These are phyloP conservation scores for Amblyjoppa proteus DNA, from an alignment of 2,888 invertebrate genomes.

Conservation along the genomic window DNA sequence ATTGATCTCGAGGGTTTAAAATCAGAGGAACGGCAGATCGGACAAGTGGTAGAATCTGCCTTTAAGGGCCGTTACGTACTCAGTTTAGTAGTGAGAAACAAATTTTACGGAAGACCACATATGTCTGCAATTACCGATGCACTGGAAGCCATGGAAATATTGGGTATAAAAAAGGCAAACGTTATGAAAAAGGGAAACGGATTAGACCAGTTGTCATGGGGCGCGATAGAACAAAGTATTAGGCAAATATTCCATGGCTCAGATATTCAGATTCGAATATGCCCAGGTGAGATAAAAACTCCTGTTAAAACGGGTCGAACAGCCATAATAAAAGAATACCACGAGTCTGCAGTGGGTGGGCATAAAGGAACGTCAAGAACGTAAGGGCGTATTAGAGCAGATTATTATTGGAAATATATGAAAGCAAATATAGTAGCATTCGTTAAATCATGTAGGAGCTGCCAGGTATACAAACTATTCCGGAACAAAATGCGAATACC, in stretches of 20 bases:
- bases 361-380: conserved; percentile 59
- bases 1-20: not conserved
- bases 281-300: conserved; percentile 19
- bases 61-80: not conserved
- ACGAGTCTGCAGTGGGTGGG: not conserved
- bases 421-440: conserved; percentile 55
- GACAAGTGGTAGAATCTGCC: not conserved
- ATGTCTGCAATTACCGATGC: not conserved
- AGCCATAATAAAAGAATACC: conserved; percentile 59
- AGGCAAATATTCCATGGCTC: conserved; percentile 8
- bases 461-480: conserved; percentile 63
- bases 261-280: conserved; percentile 20
- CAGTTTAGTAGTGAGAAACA: not conserved
- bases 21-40: conserved; percentile 17
- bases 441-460: conserved; percentile 60
- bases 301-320: conserved; percentile 25
- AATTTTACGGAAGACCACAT: not conserved
- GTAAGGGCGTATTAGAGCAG: conserved; percentile 37
- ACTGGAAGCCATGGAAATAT: not conserved
- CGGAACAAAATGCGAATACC: conserved; percentile 35
- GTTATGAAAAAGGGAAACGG: not conserved
- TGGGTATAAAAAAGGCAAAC: not conserved
- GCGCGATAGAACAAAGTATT: not conserved
- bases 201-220: not conserved
- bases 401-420: conserved; percentile 66